Evolutionary conservation across 2,797 vertebrate species (phyloP).

Genomic region (Clarias platycephalus): DNA sequence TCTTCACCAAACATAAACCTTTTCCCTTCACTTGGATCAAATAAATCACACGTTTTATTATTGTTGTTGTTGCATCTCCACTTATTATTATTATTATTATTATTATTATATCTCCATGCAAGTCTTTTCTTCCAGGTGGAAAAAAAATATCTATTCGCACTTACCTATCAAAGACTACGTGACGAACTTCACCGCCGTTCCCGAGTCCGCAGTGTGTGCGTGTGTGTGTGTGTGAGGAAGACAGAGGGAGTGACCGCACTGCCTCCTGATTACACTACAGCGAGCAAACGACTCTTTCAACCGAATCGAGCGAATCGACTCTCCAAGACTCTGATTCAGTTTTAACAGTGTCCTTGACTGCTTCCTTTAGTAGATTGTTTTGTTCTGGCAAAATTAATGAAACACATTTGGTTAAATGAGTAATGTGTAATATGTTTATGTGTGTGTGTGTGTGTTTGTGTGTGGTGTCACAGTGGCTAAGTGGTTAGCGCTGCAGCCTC

Average conservation of each 20-base stretch:
- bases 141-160: constrained; percentile 21
- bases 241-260: constrained; percentile 51
- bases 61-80: neutral
- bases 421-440: too few species aligned
- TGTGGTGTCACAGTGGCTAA: too few species aligned
- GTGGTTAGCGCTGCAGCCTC: too few species aligned
- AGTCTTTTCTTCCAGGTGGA: neutral
- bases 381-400: neutral
- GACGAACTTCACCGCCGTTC: constrained; percentile 52
- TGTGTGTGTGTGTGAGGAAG: neutral
- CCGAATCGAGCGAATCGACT: constrained; percentile 1
- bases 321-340: neutral
- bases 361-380: too few species aligned
- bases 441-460: too few species aligned
- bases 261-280: constrained; percentile 37
- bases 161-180: constrained; percentile 54
- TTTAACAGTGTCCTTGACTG: neutral
- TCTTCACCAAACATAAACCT: neutral
- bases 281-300: constrained; percentile 24
- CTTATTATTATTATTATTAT: too few species aligned
- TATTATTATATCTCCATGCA: too few species aligned
- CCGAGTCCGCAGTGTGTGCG: constrained; percentile 51
- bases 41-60: neutral
- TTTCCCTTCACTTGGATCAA: neutral
- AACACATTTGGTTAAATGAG: too few species aligned